Evolutionary conservation across 1,140 invertebrate species (phyloP).

Genomic region (Bombus sibiricus): DNA sequence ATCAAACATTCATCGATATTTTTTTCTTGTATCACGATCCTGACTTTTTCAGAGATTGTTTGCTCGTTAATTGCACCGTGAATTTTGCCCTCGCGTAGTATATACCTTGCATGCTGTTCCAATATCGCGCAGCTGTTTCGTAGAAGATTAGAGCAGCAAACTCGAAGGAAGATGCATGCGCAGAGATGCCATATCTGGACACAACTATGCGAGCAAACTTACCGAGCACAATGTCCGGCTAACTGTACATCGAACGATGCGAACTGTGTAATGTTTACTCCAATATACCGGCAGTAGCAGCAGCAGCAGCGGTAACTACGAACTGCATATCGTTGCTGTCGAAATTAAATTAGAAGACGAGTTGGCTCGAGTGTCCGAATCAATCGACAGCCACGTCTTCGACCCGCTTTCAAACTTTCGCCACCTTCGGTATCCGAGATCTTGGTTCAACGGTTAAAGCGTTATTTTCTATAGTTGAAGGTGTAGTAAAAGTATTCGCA

Average conservation of each 20-base stretch:
- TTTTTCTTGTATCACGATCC: not conserved
- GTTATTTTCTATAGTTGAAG: not conserved
- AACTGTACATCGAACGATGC: conserved; percentile 40
- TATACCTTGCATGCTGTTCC: not conserved
- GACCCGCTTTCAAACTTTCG: not conserved
- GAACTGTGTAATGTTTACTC: conserved; percentile 46
- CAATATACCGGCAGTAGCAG: not conserved
- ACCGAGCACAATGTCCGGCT: conserved; percentile 42
- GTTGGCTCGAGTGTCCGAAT: conserved; percentile 13
- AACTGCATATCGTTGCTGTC: conserved; percentile 40
- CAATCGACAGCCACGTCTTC: not conserved
- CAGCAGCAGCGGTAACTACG: not conserved
- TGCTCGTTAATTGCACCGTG: not conserved
- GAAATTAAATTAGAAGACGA: conserved; percentile 47
- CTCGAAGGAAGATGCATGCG: conserved; percentile 36
- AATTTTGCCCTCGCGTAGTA: not conserved
- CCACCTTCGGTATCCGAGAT: not conserved
- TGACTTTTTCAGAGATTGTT: not conserved
- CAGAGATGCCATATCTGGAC: conserved; percentile 4
- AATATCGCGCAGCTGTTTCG: conserved; percentile 31
- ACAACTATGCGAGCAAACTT: conserved; percentile 50
- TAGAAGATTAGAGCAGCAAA: conserved; percentile 47
- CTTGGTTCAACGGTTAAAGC: not conserved
- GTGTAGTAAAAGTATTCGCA: not conserved
- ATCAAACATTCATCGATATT: not conserved